Conservation (phyloP, 2,113 vertebrate species). For the Colinus virginianus region DNA sequence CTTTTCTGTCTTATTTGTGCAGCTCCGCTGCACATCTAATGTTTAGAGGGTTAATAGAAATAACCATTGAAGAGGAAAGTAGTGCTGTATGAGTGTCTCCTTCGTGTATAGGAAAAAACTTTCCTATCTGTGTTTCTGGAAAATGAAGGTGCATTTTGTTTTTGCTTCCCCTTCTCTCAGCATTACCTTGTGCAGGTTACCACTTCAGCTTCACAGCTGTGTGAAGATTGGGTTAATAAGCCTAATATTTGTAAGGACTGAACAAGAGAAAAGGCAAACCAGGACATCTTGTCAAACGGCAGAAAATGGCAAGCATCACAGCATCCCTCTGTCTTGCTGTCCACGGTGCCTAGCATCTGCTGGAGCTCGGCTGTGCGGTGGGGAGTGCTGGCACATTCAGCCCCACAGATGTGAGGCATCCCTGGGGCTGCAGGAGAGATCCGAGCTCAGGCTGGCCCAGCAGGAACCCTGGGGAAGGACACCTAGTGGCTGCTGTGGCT, state of each 20-base stretch:
- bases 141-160: background rate
- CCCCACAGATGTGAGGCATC: background rate
- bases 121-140: background rate
- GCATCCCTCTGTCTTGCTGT: background rate
- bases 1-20: background rate
- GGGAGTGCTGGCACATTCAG: background rate
- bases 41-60: background rate
- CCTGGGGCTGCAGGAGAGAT: background rate
- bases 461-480: background rate
- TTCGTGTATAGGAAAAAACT: background rate
- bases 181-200: background rate
- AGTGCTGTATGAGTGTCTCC: background rate
- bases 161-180: background rate
- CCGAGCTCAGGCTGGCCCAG: background rate
- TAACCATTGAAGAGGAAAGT: background rate
- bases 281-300: background rate
- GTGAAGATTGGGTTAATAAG: background rate
- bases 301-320: background rate
- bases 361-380: rapidly evolving
- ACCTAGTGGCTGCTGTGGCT: background rate
- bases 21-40: background rate
- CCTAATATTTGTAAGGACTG: background rate
- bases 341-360: rapidly evolving
- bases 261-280: background rate
- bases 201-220: background rate